These are phyloP conservation scores for Lissonota sp. DNA, from an alignment of 2,888 invertebrate genomes.

Conservation along the genomic window DNA sequence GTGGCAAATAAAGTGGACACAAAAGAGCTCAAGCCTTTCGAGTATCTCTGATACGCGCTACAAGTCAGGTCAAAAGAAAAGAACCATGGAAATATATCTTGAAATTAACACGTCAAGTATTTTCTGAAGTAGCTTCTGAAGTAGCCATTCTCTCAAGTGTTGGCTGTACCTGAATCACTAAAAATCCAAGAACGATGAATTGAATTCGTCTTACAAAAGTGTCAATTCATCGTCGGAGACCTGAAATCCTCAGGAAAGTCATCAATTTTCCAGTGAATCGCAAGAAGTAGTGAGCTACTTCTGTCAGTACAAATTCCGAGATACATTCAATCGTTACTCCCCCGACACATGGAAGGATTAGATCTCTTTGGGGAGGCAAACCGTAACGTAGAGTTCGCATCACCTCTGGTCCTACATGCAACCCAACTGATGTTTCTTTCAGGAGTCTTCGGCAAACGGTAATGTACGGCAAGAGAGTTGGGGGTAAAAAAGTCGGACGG, in stretches of 20 bases:
- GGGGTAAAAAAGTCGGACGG: conserved; percentile 54
- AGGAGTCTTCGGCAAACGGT: conserved; percentile 22
- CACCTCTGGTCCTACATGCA: conserved; percentile 16
- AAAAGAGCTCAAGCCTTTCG: conserved; percentile 44
- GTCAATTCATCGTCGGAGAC: too few relatives aligned
- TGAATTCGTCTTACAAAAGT: conserved; percentile 7
- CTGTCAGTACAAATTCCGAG: neutral
- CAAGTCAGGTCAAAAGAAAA: too few relatives aligned
- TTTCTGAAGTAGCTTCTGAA: too few relatives aligned
- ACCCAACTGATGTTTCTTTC: conserved; percentile 51
- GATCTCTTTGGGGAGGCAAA: neutral
- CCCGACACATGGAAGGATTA: neutral
- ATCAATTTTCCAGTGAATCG: conserved; percentile 2
- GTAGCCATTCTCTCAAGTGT: too few relatives aligned
- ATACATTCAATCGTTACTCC: conserved; percentile 22
- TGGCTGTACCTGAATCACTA: too few relatives aligned
- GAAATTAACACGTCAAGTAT: too few relatives aligned
- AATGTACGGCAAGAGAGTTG: conserved; percentile 7
- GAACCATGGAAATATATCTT: neutral
- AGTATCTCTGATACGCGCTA: too few relatives aligned
- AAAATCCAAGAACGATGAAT: neutral
- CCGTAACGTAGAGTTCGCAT: conserved; percentile 2
- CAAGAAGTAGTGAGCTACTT: neutral
- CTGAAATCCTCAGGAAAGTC: too few relatives aligned
- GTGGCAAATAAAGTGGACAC: conserved; percentile 47